Conservation (phyloP, 2,113 vertebrate species). For the Thymallus thymallus region DNA sequence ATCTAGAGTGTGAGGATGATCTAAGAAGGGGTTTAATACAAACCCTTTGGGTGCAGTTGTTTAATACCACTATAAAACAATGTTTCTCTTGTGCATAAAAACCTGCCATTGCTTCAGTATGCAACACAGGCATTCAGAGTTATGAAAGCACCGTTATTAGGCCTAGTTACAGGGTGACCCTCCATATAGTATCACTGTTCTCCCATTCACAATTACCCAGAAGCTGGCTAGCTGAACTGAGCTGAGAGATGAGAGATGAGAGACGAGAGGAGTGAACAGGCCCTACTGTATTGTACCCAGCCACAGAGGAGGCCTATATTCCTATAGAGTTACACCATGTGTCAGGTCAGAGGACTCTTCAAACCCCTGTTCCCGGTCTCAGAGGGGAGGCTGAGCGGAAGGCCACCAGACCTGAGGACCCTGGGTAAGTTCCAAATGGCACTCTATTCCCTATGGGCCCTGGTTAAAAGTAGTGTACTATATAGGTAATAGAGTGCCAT, state of each 20-base stretch:
- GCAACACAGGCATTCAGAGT: background rate
- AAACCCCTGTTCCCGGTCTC: background rate
- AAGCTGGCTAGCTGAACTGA: conserved; percentile 25
- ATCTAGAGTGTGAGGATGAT: background rate
- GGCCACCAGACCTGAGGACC: conserved; percentile 4
- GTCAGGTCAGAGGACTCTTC: conserved; percentile 18
- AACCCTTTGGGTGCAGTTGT: conserved; percentile 12
- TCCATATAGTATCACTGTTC: conserved; percentile 29
- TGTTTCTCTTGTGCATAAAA: background rate
- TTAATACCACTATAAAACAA: conserved; percentile 20
- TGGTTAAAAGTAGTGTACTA: no score
- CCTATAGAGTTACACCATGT: conserved; percentile 6
- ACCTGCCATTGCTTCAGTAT: background rate
- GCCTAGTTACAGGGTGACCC: conserved; percentile 31
- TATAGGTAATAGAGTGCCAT: no score
- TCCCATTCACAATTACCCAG: conserved; percentile 20
- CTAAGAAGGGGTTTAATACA: background rate
- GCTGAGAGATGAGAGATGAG: conserved; percentile 17
- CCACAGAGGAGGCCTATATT: conserved; percentile 24
- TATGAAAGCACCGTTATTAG: conserved; percentile 34
- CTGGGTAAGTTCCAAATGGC: no score
- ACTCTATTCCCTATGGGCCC: no score
- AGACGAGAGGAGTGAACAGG: background rate
- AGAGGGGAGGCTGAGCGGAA: background rate
- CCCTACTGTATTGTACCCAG: background rate